These are phyloP conservation scores for Oryzias dopingdopingensis DNA, from an alignment of 2,797 vertebrate genomes.

Conservation along the genomic window DNA sequence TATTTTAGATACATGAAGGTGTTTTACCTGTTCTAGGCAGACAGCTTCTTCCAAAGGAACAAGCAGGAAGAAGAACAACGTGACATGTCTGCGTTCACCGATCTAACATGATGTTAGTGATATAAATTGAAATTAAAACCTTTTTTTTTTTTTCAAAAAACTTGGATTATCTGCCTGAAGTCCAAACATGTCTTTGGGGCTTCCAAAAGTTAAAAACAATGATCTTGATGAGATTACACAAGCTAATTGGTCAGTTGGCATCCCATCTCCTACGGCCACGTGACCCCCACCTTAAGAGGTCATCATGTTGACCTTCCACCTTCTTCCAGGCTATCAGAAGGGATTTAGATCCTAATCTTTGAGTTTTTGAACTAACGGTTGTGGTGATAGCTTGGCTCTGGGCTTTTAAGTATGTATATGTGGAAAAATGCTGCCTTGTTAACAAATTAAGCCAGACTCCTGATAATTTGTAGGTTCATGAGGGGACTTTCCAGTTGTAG, in stretches of 20 bases:
- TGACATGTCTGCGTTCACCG: no score
- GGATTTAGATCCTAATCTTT: conserved; percentile 50
- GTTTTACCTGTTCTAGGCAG: no score
- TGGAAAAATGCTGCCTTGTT: conserved; percentile 55
- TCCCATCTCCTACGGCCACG: conserved; percentile 45
- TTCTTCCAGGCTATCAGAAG: conserved; percentile 42
- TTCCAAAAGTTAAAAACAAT: no score
- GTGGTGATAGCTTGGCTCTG: conserved; percentile 50
- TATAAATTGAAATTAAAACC: no score
- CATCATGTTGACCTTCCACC: conserved; percentile 60
- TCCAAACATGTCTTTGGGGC: no score
- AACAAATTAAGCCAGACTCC: conserved; percentile 48
- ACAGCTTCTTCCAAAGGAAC: no score
- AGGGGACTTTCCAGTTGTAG: conserved; percentile 37
- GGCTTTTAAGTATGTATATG: conserved; percentile 16
- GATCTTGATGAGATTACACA: no score
- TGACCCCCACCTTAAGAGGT: conserved; percentile 41
- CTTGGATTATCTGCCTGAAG: no score
- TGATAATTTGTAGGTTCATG: conserved; percentile 31
- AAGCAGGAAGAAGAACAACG: no score
- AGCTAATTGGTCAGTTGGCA: conserved; percentile 4
- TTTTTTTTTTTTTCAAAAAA: no score
- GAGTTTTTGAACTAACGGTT: conserved; percentile 35
- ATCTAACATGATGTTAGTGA: no score
- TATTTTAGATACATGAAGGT: no score